These are phyloP conservation scores for Campylomormyrus numenius DNA, from an alignment of 2,113 vertebrate species.

Conservation along the genomic window DNA sequence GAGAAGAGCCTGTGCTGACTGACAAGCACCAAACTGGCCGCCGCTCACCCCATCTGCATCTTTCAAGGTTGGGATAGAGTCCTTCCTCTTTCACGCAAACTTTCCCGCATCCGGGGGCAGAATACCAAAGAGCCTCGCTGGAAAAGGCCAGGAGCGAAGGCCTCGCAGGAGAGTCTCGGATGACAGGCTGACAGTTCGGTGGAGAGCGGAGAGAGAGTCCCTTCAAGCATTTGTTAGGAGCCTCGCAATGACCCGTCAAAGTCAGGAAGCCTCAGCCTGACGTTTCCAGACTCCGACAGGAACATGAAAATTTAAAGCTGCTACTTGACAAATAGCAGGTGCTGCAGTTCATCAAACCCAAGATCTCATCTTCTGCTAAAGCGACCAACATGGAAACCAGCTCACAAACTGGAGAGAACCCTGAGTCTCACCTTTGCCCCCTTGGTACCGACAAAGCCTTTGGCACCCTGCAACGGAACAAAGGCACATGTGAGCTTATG, in stretches of 20 bases:
- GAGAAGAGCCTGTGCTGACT: neutral
- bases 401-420: neutral
- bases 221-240: neutral
- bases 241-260: constrained; percentile 14
- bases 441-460: constrained; percentile 65
- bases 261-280: constrained; percentile 14
- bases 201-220: neutral
- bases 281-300: neutral
- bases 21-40: neutral
- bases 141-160: neutral
- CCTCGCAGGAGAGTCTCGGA: neutral
- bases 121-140: neutral
- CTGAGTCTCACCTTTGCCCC: constrained; percentile 63
- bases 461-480: constrained; percentile 58
- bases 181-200: neutral
- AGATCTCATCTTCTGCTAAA: neutral
- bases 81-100: neutral
- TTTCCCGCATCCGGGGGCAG: neutral
- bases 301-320: constrained; percentile 29
- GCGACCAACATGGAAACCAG: neutral
- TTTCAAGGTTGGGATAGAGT: neutral
- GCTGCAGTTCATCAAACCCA: neutral
- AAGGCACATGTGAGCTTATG: neutral
- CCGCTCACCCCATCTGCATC: neutral
- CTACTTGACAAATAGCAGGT: neutral